These are phyloP conservation scores for Proisotoma minuta DNA, from an alignment of 2,888 invertebrate species.

Conservation along the genomic window DNA sequence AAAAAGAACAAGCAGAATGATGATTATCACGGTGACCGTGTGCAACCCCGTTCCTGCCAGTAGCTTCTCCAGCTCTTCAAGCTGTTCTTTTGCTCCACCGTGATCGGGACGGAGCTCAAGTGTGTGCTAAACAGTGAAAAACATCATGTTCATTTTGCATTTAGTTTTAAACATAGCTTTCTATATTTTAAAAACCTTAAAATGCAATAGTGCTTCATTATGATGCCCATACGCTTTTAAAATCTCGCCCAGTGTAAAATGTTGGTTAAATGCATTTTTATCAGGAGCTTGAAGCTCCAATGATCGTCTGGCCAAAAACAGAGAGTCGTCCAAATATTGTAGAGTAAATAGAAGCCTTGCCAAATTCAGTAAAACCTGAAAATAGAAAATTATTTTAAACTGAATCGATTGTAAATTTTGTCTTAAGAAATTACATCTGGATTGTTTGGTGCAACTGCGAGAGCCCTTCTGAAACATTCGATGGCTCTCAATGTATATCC, in stretches of 20 bases:
- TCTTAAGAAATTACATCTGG: slow-evolving; percentile 60
- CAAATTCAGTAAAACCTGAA: slow-evolving; percentile 69
- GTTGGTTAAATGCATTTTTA: slow-evolving; percentile 68
- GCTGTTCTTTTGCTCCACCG: slow-evolving; percentile 70
- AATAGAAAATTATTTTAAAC: slow-evolving; percentile 17
- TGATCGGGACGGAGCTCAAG: slow-evolving; percentile 79
- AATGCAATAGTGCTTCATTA: slow-evolving; percentile 77
- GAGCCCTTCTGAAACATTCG: slow-evolving; percentile 80
- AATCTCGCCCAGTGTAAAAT: slow-evolving; percentile 85
- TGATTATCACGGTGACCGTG: slow-evolving; percentile 79
- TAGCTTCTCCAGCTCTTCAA: slow-evolving; percentile 75
- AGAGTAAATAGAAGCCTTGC: slow-evolving; percentile 78
- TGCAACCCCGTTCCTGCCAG: slow-evolving; percentile 72
- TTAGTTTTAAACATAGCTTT: no score
- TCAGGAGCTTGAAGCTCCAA: slow-evolving; percentile 78
- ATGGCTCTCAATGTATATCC: slow-evolving; percentile 81
- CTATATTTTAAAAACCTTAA: no score
- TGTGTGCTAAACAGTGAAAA: slow-evolving; percentile 56
- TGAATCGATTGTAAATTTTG: not conserved
- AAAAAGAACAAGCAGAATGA: slow-evolving; percentile 75
- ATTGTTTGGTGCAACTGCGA: slow-evolving; percentile 79
- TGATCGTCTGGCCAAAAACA: slow-evolving; percentile 70
- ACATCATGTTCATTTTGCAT: no score
- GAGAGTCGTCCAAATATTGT: slow-evolving; percentile 84
- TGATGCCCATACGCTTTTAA: slow-evolving; percentile 86